Conservation (phyloP, 2,888 invertebrate species). For the Merodon equestris region DNA sequence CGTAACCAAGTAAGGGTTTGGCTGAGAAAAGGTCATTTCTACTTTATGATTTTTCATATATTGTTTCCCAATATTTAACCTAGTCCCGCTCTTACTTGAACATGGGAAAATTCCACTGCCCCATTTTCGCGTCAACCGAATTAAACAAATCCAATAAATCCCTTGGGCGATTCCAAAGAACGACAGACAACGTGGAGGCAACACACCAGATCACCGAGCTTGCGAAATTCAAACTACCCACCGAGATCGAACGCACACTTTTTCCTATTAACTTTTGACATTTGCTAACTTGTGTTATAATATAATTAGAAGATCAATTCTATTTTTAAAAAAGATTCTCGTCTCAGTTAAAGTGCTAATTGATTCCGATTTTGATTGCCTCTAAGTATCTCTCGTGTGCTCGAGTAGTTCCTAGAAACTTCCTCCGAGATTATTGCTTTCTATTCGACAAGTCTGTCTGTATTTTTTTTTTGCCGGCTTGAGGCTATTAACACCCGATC, state of each 20-base stretch:
- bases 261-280: constrained; percentile 15
- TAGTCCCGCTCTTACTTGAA: constrained; percentile 5
- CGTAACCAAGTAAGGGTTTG: too few relatives aligned
- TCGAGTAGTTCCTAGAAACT: constrained; percentile 34
- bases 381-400: constrained; percentile 16
- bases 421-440: too few relatives aligned
- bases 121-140: constrained; percentile 2
- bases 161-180: too few relatives aligned
- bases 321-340: constrained; percentile 59
- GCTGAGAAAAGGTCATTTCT: too few relatives aligned
- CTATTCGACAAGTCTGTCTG: constrained; percentile 13
- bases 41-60: too few relatives aligned
- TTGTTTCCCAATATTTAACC: not conserved
- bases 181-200: not conserved
- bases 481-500: not conserved
- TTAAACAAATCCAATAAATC: not conserved
- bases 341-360: constrained; percentile 56
- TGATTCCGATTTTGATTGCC: constrained; percentile 50
- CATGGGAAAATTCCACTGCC: not conserved
- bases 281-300: constrained; percentile 48
- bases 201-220: constrained; percentile 14
- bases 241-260: constrained; percentile 29
- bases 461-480: not conserved
- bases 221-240: constrained; percentile 27
- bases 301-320: constrained; percentile 54